Percentiles rank a stretch among this genome's conserved stretches.
phyloP scores from a whole-genome alignment of 2,113 vertebrate species.

The Phoenicopterus ruber region DNA sequence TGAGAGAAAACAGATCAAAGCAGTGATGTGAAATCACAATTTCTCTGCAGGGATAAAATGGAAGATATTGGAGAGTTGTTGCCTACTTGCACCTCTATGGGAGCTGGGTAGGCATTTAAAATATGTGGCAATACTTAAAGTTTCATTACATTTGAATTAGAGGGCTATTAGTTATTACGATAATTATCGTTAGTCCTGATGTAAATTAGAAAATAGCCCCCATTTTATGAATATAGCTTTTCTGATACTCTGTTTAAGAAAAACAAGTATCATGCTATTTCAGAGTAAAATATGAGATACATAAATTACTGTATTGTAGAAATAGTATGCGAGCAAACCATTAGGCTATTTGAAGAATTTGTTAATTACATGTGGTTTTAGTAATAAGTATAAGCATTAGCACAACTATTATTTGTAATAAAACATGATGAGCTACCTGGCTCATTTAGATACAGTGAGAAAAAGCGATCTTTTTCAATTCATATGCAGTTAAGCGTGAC shows the following conservation, averaged over 20 bases:
- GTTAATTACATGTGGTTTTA: constrained; percentile 45
- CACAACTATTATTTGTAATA: constrained; percentile 41
- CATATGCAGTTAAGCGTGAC: background rate
- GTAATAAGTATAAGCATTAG: constrained; percentile 55
- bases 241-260: background rate
- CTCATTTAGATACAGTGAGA: constrained; percentile 15
- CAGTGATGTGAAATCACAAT: background rate
- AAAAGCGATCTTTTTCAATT: constrained; percentile 47
- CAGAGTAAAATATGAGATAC: background rate
- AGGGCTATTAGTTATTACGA: constrained; percentile 1
- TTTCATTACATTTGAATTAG: constrained; percentile 52
- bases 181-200: background rate
- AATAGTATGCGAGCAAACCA: background rate
- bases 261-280: background rate
- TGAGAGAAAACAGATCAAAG: constrained; percentile 53
- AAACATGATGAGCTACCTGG: constrained; percentile 49
- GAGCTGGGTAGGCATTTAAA: constrained; percentile 46
- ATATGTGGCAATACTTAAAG: constrained; percentile 24
- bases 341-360: constrained; percentile 47
- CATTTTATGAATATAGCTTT: background rate
- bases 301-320: constrained; percentile 6
- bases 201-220: background rate
- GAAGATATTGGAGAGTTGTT: background rate
- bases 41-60: background rate
- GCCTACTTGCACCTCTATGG: background rate